Conservation (phyloP, 1,140 invertebrate species). For the Frieseomelitta varia region DNA sequence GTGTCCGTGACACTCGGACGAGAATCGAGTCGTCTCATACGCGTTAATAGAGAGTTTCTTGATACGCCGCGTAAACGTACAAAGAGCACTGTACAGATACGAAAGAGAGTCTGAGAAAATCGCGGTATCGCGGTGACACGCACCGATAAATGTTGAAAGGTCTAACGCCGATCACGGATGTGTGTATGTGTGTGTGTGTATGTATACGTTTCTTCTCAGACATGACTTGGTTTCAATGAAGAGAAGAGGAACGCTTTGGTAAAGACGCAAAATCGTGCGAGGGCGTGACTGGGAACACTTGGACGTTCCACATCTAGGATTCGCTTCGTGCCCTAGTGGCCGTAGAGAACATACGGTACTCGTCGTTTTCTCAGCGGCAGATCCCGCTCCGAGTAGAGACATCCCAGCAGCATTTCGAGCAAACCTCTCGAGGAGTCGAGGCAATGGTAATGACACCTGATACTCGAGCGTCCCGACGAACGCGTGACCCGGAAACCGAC, state of each 20-base stretch:
- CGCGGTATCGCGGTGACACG: no score
- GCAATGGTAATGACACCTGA: slow-evolving; percentile 77
- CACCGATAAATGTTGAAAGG: no score
- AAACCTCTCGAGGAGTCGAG: slow-evolving; percentile 24
- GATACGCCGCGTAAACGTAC: neutral
- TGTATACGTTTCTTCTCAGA: no score
- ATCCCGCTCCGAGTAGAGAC: slow-evolving; percentile 50
- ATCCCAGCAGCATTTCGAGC: slow-evolving; percentile 49
- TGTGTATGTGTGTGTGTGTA: no score
- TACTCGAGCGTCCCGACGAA: slow-evolving; percentile 67
- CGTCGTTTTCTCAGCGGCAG: slow-evolving; percentile 56
- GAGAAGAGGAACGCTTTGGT: no score
- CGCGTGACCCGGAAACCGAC: slow-evolving; percentile 78
- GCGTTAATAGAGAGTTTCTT: no score
- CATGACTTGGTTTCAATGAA: slow-evolving; percentile 6
- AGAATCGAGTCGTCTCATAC: neutral
- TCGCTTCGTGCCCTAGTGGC: slow-evolving; percentile 62
- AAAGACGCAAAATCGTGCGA: slow-evolving; percentile 43
- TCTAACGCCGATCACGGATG: no score
- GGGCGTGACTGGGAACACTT: slow-evolving; percentile 66
- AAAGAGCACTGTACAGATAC: no score
- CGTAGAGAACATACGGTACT: slow-evolving; percentile 54
- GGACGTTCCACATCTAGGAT: slow-evolving; percentile 52
- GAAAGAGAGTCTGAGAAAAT: no score
- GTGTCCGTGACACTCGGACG: slow-evolving; percentile 12